Conservation (phyloP, 2,797 vertebrate genomes). For the Labeo calbasu region DNA sequence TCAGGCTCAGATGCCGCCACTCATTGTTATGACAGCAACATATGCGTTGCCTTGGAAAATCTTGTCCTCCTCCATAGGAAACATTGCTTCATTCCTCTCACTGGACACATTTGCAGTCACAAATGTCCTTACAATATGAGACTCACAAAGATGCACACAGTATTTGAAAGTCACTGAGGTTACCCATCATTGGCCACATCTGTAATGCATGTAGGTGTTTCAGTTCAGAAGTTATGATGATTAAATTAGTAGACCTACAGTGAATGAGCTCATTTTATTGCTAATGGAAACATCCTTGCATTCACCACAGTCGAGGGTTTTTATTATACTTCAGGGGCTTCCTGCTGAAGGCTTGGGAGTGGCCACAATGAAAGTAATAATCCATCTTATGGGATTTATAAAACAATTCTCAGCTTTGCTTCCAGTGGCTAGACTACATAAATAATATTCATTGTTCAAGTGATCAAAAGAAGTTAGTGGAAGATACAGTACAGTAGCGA, state of each 20-base stretch:
- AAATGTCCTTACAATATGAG: slow-evolving; percentile 32
- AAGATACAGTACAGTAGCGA: slow-evolving; percentile 8
- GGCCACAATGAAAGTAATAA: slow-evolving; percentile 59
- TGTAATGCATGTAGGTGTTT: neutral
- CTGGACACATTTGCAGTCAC: slow-evolving; percentile 34
- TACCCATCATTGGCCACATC: slow-evolving; percentile 5
- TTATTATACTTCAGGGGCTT: slow-evolving; percentile 60
- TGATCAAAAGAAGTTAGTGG: slow-evolving; percentile 42
- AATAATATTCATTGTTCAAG: slow-evolving; percentile 35
- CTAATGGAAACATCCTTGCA: slow-evolving; percentile 39
- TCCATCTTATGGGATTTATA: slow-evolving; percentile 54
- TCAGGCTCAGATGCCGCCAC: slow-evolving; percentile 53
- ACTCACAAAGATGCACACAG: neutral
- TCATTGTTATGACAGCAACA: slow-evolving; percentile 68
- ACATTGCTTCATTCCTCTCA: slow-evolving; percentile 56
- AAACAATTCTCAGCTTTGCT: slow-evolving; percentile 38
- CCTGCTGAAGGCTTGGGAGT: slow-evolving; percentile 62
- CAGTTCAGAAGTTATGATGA: neutral
- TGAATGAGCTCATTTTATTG: slow-evolving; percentile 17
- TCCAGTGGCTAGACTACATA: slow-evolving; percentile 51
- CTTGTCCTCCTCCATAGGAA: slow-evolving; percentile 65
- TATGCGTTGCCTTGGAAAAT: slow-evolving; percentile 70
- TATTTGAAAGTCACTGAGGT: neutral
- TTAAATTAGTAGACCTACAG: neutral
- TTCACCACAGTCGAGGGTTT: slow-evolving; percentile 64